These are phyloP conservation scores for Scartelaos histophorus DNA, from an alignment of 2,113 vertebrate genomes.

Conservation along the genomic window DNA sequence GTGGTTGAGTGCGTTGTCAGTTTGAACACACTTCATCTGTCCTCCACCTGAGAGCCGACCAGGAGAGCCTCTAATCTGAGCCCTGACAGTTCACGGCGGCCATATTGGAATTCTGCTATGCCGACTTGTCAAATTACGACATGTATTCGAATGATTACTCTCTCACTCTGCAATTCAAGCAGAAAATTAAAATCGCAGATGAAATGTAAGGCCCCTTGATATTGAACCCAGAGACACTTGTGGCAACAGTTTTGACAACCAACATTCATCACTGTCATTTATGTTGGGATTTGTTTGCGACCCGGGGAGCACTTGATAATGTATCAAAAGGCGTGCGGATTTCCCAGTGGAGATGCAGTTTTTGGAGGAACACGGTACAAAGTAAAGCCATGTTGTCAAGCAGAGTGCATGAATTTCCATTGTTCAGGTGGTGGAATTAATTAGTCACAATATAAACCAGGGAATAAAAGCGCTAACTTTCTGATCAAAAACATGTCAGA, in stretches of 20 bases:
- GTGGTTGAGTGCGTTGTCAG: slow-evolving; percentile 25
- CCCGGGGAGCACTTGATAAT: slow-evolving; percentile 30
- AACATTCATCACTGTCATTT: background rate
- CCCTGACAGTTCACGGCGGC: slow-evolving; percentile 42
- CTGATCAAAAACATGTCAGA: background rate
- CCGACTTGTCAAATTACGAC: slow-evolving; percentile 50
- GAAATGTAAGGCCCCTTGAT: slow-evolving; percentile 37
- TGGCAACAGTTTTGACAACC: slow-evolving; percentile 34
- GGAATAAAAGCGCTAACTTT: background rate
- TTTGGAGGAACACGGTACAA: slow-evolving; percentile 16
- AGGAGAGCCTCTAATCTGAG: slow-evolving; percentile 44
- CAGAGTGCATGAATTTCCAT: slow-evolving; percentile 1
- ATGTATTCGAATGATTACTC: slow-evolving; percentile 44
- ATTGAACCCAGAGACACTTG: slow-evolving; percentile 22
- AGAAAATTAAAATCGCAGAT: slow-evolving; percentile 60
- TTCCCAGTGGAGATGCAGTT: slow-evolving; percentile 13
- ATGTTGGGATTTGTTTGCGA: slow-evolving; percentile 26
- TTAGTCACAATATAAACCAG: background rate
- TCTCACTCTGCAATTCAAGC: slow-evolving; percentile 42
- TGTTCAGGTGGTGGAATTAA: background rate
- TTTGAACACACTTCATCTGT: slow-evolving; percentile 17
- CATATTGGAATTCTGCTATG: slow-evolving; percentile 54
- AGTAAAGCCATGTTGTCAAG: slow-evolving; percentile 26
- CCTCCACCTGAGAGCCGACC: slow-evolving; percentile 25
- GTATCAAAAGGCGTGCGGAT: slow-evolving; percentile 24